Conservation (phyloP, 2,797 vertebrate species). For the Myripristis jacobus region DNA sequence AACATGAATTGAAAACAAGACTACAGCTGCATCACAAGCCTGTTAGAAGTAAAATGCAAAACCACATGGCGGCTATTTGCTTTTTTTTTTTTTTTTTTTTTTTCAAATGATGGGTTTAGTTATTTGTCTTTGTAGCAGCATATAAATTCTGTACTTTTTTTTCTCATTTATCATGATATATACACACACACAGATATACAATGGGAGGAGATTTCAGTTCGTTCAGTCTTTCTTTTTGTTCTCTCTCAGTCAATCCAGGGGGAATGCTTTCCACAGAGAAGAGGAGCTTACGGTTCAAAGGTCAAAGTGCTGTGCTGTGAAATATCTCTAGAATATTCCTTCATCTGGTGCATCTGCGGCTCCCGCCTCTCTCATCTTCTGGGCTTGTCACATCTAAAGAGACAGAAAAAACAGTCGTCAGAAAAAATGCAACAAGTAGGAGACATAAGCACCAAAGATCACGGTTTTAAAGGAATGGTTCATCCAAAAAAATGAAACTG, state of each 20-base stretch:
- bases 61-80: conserved; percentile 69
- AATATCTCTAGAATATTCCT: conserved; percentile 88
- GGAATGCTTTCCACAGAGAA: conserved; percentile 91
- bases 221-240: conserved; percentile 69
- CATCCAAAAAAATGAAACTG: no score
- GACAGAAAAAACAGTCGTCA: background rate
- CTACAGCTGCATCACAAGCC: conserved; percentile 74
- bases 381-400: conserved; percentile 94
- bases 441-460: background rate
- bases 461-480: background rate
- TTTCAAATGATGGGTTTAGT: conserved; percentile 73
- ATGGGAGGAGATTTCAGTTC: conserved; percentile 71
- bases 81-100: conserved; percentile 62
- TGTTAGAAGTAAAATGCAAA: conserved; percentile 74
- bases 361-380: conserved; percentile 90
- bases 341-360: conserved; percentile 87
- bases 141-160: conserved; percentile 78
- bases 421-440: background rate
- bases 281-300: conserved; percentile 83
- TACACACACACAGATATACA: conserved; percentile 79
- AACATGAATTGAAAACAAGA: conserved; percentile 72
- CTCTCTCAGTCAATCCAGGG: conserved; percentile 82
- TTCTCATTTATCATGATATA: conserved; percentile 74
- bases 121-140: conserved; percentile 84
- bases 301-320: conserved; percentile 97